Evolutionary conservation across 2,888 invertebrate species (phyloP).

Genomic region (Phortica magna): DNA sequence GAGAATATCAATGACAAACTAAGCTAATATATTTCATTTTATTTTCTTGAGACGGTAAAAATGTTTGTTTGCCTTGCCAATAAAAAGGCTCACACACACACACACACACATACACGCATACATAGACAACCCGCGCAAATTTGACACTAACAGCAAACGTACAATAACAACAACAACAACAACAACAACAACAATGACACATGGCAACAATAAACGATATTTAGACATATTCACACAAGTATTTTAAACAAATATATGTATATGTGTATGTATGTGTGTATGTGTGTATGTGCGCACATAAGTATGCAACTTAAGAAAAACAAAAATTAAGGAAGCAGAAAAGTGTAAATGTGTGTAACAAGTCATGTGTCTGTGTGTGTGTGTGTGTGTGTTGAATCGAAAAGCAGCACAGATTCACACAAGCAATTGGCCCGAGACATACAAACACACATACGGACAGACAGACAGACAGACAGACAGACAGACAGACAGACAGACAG

Average conservation of each 20-base stretch:
- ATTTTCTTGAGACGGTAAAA: constrained; percentile 1
- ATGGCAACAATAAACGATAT: background rate
- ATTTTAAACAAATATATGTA: background rate
- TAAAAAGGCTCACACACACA: constrained; percentile 15
- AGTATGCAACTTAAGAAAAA: no score
- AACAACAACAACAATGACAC: background rate
- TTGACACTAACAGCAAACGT: constrained; percentile 2
- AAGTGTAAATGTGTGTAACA: no score
- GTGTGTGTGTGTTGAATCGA: background rate
- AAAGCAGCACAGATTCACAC: no score
- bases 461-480: background rate
- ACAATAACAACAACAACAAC: background rate
- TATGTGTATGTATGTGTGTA: background rate
- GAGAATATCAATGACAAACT: constrained; percentile 7
- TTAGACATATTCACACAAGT: background rate
- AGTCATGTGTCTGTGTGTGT: background rate
- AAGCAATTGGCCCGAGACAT: background rate
- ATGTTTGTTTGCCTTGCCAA: background rate
- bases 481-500: background rate
- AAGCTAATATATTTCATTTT: constrained; percentile 27
- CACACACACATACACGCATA: background rate
- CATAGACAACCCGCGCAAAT: background rate
- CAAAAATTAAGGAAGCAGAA: no score
- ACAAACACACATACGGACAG: background rate
- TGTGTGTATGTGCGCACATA: no score